Evolutionary conservation across 2,888 invertebrate species (phyloP), one percentile per base, ranked within the genome.

Genomic region (Macropis europaea): DNA sequence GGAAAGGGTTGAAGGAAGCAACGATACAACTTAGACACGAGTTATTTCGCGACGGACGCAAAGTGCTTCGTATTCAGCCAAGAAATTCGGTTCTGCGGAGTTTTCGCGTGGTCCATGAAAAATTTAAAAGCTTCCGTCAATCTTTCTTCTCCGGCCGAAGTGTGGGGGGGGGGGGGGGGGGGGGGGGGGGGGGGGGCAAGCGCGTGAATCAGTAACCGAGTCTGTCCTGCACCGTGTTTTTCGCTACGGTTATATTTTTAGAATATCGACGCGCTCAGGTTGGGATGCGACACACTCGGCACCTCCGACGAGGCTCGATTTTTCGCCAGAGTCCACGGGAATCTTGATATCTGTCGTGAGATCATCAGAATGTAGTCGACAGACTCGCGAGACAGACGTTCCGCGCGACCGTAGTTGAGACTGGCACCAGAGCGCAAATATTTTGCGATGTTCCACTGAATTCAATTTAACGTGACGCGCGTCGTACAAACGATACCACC

Each of bases 41-140:
- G 72, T 75, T 77, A 72, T 77, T 77, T 75, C 19, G 62, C 57
- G 30, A 28, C 19, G 45, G 13, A n/a, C 5, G 54, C 26, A 40
- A 64, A 54, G 66, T 40, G 67, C 40, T 56, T 47, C 30, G 52
- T 62, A 66, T 66, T 24, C 43, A 43, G 7, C 13, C 6, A 11
- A 28, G 30, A 45, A 62, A 22, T 62, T 50, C 50, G 19, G 19
- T 3, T n/a, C 2, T 15, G 28, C 6, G 3, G 32, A 11, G n/a
- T n/a, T 30, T 13, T 7, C 19, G 11, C 45, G 34, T 3, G 4
- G 24, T 17, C 11, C 7, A n/a, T 57, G 45, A 63, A 47, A 59
- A 59, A 63, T 63, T 57, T 9, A 59, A 3, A 40, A 13, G 9
- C 42, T 0, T 6, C 11, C 42, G 38, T 24, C 5, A 7, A 0